These are phyloP conservation scores for Pocillopora meandrina DNA, from an alignment of 92 coral and sea anemone species.

Conservation along the genomic window DNA sequence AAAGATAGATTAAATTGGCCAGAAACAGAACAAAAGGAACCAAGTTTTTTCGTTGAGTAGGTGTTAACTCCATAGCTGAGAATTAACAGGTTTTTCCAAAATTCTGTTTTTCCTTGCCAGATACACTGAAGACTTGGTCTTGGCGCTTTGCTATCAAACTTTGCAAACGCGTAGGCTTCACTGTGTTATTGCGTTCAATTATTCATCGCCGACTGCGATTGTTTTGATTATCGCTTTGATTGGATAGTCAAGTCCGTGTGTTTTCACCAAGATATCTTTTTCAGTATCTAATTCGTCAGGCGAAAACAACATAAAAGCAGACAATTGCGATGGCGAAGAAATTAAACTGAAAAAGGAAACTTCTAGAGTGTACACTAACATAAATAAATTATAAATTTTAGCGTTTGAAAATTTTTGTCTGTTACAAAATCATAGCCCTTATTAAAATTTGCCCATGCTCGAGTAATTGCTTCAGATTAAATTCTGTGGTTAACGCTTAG, in stretches of 20 bases:
- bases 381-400: too few relatives aligned
- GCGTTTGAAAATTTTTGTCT: too few relatives aligned
- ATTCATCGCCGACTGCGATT: conserved; percentile 7
- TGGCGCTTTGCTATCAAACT: not conserved
- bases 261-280: not conserved
- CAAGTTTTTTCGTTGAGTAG: conserved; percentile 64
- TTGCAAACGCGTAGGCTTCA: not conserved
- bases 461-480: too few relatives aligned
- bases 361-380: too few relatives aligned
- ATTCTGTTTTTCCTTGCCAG: not conserved
- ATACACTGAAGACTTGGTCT: not conserved
- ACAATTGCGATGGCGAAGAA: not conserved
- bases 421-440: too few relatives aligned
- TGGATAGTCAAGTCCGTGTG: conserved; percentile 3
- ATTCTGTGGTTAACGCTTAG: too few relatives aligned
- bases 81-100: not conserved
- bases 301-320: not conserved
- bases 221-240: conserved; percentile 9
- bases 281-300: not conserved
- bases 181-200: conserved; percentile 20
- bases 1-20: conserved; percentile 71
- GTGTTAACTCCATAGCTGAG: conserved; percentile 65
- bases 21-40: conserved; percentile 65
- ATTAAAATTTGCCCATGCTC: too few relatives aligned
- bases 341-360: too few relatives aligned